These are phyloP conservation scores for Pollenia amentaria DNA, from an alignment of 2,888 invertebrate genomes.

Conservation along the genomic window DNA sequence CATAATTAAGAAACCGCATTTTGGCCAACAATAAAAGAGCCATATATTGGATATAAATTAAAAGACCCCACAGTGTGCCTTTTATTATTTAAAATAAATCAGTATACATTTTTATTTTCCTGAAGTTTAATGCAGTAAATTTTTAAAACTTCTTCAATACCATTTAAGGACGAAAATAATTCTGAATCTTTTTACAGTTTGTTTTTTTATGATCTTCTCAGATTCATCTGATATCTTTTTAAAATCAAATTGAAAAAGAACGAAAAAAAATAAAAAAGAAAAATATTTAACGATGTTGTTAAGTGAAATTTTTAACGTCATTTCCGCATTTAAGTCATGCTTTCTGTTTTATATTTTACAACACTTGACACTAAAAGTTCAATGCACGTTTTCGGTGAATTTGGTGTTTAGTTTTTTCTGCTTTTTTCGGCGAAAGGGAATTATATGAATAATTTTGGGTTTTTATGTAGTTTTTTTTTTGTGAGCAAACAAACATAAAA, in stretches of 20 bases:
- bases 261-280: background rate
- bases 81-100: no score
- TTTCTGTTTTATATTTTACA: constrained; percentile 38
- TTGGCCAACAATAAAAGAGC: no score
- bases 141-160: no score
- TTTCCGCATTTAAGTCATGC: constrained; percentile 66
- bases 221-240: background rate
- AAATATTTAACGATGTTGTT: constrained; percentile 28
- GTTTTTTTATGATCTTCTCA: background rate
- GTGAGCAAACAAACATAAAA: constrained; percentile 16
- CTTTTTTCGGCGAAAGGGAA: constrained; percentile 39
- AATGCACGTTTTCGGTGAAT: constrained; percentile 52
- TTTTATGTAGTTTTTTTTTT: constrained; percentile 2
- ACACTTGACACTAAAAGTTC: constrained; percentile 63
- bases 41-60: no score
- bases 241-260: background rate
- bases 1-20: no score
- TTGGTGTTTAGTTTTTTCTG: constrained; percentile 8
- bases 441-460: constrained; percentile 52
- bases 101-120: no score
- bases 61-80: no score
- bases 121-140: no score
- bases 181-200: background rate
- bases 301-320: constrained; percentile 46
- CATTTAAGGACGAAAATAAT: no score